Evolutionary conservation across 2,797 vertebrate genomes (phyloP).

Genomic region (Microctenopoma steveboyesi): DNA sequence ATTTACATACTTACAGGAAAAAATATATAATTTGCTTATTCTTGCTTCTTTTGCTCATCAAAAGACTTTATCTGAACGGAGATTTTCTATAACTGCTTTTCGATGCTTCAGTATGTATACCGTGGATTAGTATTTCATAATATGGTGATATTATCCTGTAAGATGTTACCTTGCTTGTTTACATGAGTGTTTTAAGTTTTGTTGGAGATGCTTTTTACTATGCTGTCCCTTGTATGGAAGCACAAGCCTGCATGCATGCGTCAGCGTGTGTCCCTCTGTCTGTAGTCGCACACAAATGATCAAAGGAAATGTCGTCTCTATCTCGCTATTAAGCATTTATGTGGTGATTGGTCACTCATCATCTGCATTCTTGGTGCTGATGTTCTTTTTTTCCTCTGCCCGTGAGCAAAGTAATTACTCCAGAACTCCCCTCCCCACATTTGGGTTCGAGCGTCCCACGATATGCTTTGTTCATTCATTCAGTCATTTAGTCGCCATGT

Average conservation of each 20-base stretch:
- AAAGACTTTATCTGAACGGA: constrained; percentile 13
- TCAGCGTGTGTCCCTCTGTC: neutral
- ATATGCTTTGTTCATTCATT: constrained; percentile 56
- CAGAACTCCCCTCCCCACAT: constrained; percentile 33
- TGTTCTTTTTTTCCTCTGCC: constrained; percentile 36
- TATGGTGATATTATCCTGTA: constrained; percentile 18
- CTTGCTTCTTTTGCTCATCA: constrained; percentile 21
- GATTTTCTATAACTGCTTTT: constrained; percentile 17
- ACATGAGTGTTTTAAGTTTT: constrained; percentile 46
- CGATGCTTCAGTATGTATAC: constrained; percentile 4
- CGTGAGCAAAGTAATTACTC: constrained; percentile 25
- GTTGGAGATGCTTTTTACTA: constrained; percentile 53
- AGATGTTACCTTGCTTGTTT: constrained; percentile 51
- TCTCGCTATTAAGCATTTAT: constrained; percentile 31
- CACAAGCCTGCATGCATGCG: constrained; percentile 2
- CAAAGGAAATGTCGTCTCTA: constrained; percentile 32
- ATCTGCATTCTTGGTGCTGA: constrained; percentile 28
- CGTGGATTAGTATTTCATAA: constrained; percentile 10
- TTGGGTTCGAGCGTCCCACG: constrained; percentile 47
- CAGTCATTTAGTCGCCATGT: constrained; percentile 65
- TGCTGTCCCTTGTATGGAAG: constrained; percentile 22
- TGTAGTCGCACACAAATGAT: constrained; percentile 18
- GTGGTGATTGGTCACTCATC: constrained; percentile 33
- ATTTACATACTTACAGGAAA: constrained; percentile 45
- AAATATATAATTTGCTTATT: constrained; percentile 23